phyloP scores from a whole-genome alignment of 2,888 invertebrate genomes.

The Gastrophysa polygoni region DNA sequence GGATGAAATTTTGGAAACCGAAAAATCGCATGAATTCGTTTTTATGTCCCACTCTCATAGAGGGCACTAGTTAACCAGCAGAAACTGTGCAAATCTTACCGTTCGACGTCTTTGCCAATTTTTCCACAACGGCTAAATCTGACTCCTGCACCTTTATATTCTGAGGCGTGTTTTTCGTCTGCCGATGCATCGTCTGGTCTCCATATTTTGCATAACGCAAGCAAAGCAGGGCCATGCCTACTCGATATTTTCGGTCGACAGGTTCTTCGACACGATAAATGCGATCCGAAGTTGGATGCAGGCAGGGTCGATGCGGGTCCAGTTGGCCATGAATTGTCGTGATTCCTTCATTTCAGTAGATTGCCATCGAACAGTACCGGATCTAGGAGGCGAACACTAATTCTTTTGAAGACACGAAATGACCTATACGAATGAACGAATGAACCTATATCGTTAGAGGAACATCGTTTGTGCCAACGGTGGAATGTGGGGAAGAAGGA shows the following conservation, averaged over 20 bases:
- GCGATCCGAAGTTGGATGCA: neutral
- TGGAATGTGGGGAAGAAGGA: no score
- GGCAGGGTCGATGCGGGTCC: neutral
- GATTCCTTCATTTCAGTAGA: neutral
- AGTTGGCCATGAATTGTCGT: slow-evolving; percentile 1
- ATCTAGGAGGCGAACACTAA: neutral
- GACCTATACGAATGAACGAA: no score
- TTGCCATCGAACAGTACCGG: neutral
- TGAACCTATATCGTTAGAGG: no score
- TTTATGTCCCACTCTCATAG: no score
- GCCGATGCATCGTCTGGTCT: slow-evolving; percentile 9
- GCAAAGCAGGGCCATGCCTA: neutral
- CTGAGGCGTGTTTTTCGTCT: neutral
- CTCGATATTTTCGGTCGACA: slow-evolving; percentile 3
- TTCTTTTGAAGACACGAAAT: no score
- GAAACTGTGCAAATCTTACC: no score
- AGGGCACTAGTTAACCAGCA: no score
- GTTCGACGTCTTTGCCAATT: no score
- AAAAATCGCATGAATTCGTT: no score
- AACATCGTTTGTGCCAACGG: no score
- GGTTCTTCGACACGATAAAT: neutral
- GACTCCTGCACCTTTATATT: neutral
- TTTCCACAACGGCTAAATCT: no score
- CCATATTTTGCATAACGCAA: slow-evolving; percentile 15
- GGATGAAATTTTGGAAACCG: no score